Percentiles rank a stretch among this genome's conserved stretches.
These are phyloP conservation scores for Tympanuchus pallidicinctus DNA, from an alignment of 2,113 vertebrate genomes.

Conservation along the genomic window DNA sequence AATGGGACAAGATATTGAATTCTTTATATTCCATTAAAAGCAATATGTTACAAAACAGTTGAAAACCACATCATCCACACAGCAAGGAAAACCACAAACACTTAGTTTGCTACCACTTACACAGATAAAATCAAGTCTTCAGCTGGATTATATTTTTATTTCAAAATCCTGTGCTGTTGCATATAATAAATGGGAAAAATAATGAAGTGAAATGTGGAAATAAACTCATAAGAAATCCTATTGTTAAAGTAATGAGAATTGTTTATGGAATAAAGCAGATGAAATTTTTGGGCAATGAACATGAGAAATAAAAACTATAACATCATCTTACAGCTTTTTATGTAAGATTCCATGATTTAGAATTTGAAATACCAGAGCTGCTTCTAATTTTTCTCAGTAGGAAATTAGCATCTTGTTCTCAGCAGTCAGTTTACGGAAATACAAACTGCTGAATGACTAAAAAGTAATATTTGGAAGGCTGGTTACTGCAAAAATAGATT, in stretches of 20 bases:
- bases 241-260: background rate
- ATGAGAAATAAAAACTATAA: background rate
- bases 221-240: constrained; percentile 42
- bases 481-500: constrained; percentile 21
- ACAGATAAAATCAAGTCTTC: constrained; percentile 82
- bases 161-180: constrained; percentile 79
- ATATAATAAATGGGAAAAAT: constrained; percentile 78
- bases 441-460: background rate
- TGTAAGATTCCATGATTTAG: background rate
- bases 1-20: background rate
- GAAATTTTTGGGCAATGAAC: background rate
- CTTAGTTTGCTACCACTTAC: constrained; percentile 80
- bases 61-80: constrained; percentile 60
- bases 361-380: constrained; percentile 19
- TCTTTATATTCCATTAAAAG: constrained; percentile 13
- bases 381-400: background rate
- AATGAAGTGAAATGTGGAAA: constrained; percentile 58
- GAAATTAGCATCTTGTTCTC: background rate
- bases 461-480: background rate
- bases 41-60: constrained; percentile 27
- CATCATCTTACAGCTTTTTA: constrained; percentile 21
- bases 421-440: background rate
- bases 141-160: constrained; percentile 76
- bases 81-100: constrained; percentile 69
- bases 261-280: background rate